Evolutionary conservation across 2,888 invertebrate genomes (phyloP).

Genomic region (Byasa hedistus): DNA sequence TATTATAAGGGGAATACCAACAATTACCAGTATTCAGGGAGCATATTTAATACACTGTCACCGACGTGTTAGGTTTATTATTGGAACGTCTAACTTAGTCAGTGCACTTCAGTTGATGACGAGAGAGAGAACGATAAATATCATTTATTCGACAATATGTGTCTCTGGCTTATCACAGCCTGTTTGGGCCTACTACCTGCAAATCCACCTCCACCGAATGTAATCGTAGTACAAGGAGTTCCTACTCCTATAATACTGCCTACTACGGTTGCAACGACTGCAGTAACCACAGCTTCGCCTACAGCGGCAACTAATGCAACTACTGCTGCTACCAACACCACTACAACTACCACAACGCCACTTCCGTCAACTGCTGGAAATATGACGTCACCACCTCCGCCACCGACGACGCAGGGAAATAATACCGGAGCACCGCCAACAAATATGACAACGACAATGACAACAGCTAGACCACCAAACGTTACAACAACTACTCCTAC

Average conservation of each 20-base stretch:
- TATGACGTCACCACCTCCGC: slow-evolving; percentile 32
- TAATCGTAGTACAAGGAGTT: slow-evolving; percentile 59
- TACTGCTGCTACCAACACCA: slow-evolving; percentile 33
- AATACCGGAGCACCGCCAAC: slow-evolving; percentile 35
- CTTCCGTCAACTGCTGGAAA: slow-evolving; percentile 31
- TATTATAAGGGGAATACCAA: slow-evolving; percentile 74
- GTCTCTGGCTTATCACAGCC: slow-evolving; percentile 73
- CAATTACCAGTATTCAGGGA: slow-evolving; percentile 61
- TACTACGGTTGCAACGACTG: slow-evolving; percentile 50
- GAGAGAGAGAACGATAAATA: background rate
- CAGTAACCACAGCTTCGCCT: slow-evolving; percentile 35
- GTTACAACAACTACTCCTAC: slow-evolving; percentile 34
- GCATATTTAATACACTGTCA: slow-evolving; percentile 66
- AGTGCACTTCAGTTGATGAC: slow-evolving; percentile 27
- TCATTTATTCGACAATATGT: slow-evolving; percentile 52
- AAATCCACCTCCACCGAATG: slow-evolving; percentile 50
- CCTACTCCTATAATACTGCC: slow-evolving; percentile 66
- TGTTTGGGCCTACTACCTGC: slow-evolving; percentile 68
- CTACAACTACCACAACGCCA: slow-evolving; percentile 30
- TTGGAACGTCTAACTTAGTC: slow-evolving; percentile 39
- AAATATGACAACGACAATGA: slow-evolving; percentile 31
- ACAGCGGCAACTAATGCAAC: slow-evolving; percentile 33
- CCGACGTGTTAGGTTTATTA: slow-evolving; percentile 49
- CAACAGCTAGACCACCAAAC: slow-evolving; percentile 34
- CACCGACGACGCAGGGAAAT: slow-evolving; percentile 26